Evolutionary conservation across 1,140 invertebrate species (phyloP).

Genomic region (Zaprionus lachaisei): DNA sequence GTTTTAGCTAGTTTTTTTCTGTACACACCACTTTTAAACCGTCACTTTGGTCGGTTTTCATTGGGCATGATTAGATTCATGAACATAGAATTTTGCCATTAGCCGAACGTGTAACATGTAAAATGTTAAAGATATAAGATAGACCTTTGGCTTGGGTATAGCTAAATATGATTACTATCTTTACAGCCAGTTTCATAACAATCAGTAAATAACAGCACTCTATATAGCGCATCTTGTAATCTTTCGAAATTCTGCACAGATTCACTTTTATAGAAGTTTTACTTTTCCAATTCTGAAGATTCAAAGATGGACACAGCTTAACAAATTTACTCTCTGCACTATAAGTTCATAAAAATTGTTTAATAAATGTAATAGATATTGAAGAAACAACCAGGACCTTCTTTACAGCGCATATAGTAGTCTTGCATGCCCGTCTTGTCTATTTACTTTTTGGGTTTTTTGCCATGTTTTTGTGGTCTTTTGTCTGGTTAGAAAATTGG

Average conservation of each 20-base stretch:
- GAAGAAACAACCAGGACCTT: not conserved
- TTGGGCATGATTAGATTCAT: not conserved
- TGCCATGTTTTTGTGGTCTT: conserved; percentile 62
- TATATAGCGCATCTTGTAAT: not conserved
- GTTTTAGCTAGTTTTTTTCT: conserved; percentile 18
- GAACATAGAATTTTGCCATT: not conserved
- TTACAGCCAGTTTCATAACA: not conserved
- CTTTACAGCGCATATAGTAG: not conserved
- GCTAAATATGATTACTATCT: not conserved
- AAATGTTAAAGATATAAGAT: not conserved
- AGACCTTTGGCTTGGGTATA: not conserved
- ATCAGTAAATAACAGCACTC: not conserved
- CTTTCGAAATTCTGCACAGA: not conserved
- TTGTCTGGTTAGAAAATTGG: conserved; percentile 72
- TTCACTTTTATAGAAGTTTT: not conserved
- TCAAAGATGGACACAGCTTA: not conserved
- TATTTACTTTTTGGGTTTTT: conserved; percentile 19
- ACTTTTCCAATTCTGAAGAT: not conserved
- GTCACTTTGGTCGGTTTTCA: not conserved
- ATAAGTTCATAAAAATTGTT: not conserved
- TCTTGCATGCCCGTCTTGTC: not conserved
- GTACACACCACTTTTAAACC: not conserved
- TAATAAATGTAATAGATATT: not conserved
- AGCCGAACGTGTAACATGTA: no score
- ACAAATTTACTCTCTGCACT: not conserved